Base-by-base conservation (phyloP, 2,888 invertebrate species). In the Trichacis sp. region DNA sequence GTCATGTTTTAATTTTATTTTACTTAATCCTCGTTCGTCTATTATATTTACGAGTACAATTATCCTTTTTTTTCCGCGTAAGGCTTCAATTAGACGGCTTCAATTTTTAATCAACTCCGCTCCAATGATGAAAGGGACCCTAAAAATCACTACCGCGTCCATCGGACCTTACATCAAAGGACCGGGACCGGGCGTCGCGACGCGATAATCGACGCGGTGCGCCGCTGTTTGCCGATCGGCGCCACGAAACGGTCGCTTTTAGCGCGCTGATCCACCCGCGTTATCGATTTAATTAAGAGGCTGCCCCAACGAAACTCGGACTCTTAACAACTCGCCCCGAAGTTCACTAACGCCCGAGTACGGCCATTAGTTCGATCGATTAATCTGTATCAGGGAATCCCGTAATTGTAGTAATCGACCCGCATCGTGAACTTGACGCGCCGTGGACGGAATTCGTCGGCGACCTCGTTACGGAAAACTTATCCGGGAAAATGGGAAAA, bases 221-320 rank as follows among this genome's bases (percentile, higher is more conserved):
- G 58, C 47, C 55, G 55, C 51, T 70, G 70, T 71, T 71, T 70
- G 38, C 62, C 47, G 58, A 63, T 62, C 65, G 59, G 51, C 64
- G 60, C 46, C 50, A 60, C 51, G 46, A 38, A 40, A 50, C 55
- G 56, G 24, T 29, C 43, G 56, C 45, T 46, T 42, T 49, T 48
- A 47, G 60, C 53, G 46, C 36, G 56, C 48, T 55, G 55, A 52
- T 64, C 70, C 69, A 54, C 58, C 46, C 72, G 46, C 67, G 67
- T 69, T 72, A 72, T 73, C 68, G 73, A 72, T 73, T 73, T 73
- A 71, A 73, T 73, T 71, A 72, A 72, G 70, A 69, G 61, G 63
- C 64, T 63, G 29, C 48, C 48, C 11, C 17, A 50, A 47, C 60
- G 36, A 56, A 64, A 55, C 57, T 63, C 55, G 49, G 53, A 58